Evolutionary conservation across 1,140 invertebrate genomes (phyloP).

Genomic region (Listronotus bonariensis): DNA sequence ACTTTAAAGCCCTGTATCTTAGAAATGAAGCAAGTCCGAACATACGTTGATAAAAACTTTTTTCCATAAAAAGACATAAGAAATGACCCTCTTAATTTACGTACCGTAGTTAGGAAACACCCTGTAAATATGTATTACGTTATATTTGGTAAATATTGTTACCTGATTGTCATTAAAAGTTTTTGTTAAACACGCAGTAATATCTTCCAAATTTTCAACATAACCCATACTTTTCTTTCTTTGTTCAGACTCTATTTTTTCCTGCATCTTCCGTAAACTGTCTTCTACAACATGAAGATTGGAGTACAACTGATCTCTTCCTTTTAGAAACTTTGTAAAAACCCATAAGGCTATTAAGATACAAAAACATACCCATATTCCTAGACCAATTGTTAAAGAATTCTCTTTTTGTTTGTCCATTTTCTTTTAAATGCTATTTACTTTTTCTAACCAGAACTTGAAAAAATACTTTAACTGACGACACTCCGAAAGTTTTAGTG

Average conservation of each 20-base stretch:
- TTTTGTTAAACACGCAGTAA: constrained; percentile 13
- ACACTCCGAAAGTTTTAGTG: not conserved
- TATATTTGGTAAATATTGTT: not conserved
- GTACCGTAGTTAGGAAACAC: no score
- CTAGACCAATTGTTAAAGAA: constrained; percentile 36
- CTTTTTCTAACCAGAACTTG: no score
- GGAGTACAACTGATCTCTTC: constrained; percentile 38
- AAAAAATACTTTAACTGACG: not conserved
- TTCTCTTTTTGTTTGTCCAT: constrained; percentile 18
- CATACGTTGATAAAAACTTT: no score
- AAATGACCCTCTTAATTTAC: no score
- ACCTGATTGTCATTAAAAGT: not conserved
- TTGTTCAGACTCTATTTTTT: constrained; percentile 37
- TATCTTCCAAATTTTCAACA: constrained; percentile 39
- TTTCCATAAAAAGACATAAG: no score
- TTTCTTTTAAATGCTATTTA: constrained; percentile 2
- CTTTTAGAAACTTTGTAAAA: constrained; percentile 40
- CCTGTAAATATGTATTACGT: no score
- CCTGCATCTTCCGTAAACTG: constrained; percentile 43
- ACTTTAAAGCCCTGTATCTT: no score
- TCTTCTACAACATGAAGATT: constrained; percentile 45
- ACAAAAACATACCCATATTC: constrained; percentile 42
- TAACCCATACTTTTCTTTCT: constrained; percentile 43
- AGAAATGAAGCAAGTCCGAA: no score
- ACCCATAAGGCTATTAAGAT: constrained; percentile 41